Base-by-base conservation (phyloP, 2,888 invertebrate genomes). In the Muscina levida region DNA sequence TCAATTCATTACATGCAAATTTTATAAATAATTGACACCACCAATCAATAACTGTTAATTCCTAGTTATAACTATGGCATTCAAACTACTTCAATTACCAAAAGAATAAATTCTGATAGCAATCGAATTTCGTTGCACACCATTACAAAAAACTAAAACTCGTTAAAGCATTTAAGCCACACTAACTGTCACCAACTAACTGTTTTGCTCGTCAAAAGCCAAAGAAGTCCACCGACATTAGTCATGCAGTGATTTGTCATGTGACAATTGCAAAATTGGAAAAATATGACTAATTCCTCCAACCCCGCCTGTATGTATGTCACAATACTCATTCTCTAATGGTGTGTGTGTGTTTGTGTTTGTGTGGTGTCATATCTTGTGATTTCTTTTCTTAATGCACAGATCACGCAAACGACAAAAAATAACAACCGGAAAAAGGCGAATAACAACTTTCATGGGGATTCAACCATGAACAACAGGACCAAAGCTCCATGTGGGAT, bases 251-350 rank as follows among this genome's bases (percentile, higher is more conserved):
- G 71, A 77, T 81, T 81, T 81, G 80, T 81, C 77, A 81, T 81
- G 73, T 67, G 73, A 80, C 77, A 80, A 80, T 80, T 73, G 77
- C 70, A 77, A 73, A 80, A 71, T 67, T 66, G 67, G 51, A 26
- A 59, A 70, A 67, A 73, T 62, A 22, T 42, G 42, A 62, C 62
- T 62, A 42, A 62, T 19, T 62, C 4, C 19, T 22, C n/a, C n/a
- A n/a, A n/a, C n/a, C n/a, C n/a, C n/a, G n/a, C n/a, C n/a, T n/a
- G n/a, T n/a, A n/a, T n/a, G n/a, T n/a, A n/a, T n/a, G n/a, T n/a
- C n/a, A n/a, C n/a, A n/a, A n/a, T n/a, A 19, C 13, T 62, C 79
- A 75, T 56, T 31, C 39, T 72, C 42, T 46, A 17, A 37, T 31
- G 8, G 31, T 56, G 51, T 37, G 22, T 44, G n/a, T 37, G n/a